Evolutionary conservation across 2,888 invertebrate species (phyloP), one percentile per base, ranked within the genome.

Genomic region (Drosophila nigritarsus): DNA sequence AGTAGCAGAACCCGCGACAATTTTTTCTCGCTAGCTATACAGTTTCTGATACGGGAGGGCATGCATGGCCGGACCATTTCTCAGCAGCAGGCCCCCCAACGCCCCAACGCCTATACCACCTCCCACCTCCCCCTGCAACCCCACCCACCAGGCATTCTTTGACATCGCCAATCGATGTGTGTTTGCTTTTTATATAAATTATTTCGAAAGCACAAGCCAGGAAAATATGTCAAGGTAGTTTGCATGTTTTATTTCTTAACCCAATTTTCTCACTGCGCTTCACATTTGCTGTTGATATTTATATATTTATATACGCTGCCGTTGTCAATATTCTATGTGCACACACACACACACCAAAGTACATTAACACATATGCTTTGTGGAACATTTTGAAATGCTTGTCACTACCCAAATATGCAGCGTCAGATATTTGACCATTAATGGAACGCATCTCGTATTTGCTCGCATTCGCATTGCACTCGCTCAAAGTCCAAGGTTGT

Each of bases 241-340:
- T 80, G 88, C 82, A 78, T 86, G 82, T 80, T 87, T 89, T 89
- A 82, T 77, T 84, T 89, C 82, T 78, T 76, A 89, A 86, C 88
- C 88, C 86, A 82, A 84, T 85, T 86, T 82, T 70, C 60, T 48
- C 51, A 69, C 36, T 73, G 48, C 65, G 65, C 78, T 67, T 50
- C 50, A 36, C 59, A 50, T 18, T 55, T 55, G 48, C 65, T 54
- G 50, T 65, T 66, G 38, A 51, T 56, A 61, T 56, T 50, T 38
- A 64, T 62, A 56, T 38, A 55, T n/a, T 20, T 65, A 48, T 51
- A 40, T 24, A 34, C 27, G 53, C 51, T 55, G 62, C 27, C 50
- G 63, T 45, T 69, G 62, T 49, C 60, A 40, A 13, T 59, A 50
- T 65, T 65, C 78, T 75, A 55, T 63, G 38, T 36, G 13, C 50